Evolutionary conservation across 2,888 invertebrate genomes (phyloP).

Genomic region (Protophormia terraenovae): DNA sequence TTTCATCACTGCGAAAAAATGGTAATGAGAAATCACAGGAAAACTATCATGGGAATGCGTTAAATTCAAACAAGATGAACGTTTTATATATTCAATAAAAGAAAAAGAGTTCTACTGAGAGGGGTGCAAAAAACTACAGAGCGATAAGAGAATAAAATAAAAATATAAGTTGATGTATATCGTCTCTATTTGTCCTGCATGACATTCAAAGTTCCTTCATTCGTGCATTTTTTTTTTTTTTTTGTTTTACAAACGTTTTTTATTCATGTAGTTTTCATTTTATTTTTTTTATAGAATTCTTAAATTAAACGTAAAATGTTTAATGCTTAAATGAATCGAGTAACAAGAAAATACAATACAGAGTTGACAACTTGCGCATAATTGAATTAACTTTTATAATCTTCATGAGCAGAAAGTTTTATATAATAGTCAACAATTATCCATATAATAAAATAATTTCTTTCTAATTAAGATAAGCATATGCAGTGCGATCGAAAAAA

Average conservation of each 20-base stretch:
- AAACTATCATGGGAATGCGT: conserved; percentile 58
- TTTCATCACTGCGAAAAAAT: conserved; percentile 60
- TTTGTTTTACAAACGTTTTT: not conserved
- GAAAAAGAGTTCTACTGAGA: not conserved
- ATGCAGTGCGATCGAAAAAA: too few relatives aligned
- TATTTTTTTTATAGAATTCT: conserved; percentile 19
- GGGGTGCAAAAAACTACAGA: not conserved
- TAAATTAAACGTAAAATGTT: conserved; percentile 56
- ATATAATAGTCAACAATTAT: too few relatives aligned
- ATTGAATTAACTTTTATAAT: too few relatives aligned
- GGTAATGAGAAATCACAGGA: conserved; percentile 54
- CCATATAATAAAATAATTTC: too few relatives aligned
- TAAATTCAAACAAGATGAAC: conserved; percentile 42
- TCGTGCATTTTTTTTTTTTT: conserved; percentile 31
- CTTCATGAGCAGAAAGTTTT: too few relatives aligned
- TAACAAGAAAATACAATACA: conserved; percentile 39
- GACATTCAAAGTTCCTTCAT: conserved; percentile 63
- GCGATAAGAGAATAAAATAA: conserved; percentile 48
- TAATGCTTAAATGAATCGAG: conserved; percentile 35
- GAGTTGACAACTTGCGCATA: conserved; percentile 51
- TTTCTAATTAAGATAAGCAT: too few relatives aligned
- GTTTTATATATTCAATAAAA: not conserved
- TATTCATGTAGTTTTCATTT: too few relatives aligned
- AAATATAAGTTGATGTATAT: conserved; percentile 62
- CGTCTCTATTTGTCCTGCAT: conserved; percentile 65